These are phyloP conservation scores for Orthosia gothica DNA, from an alignment of 2,888 invertebrate genomes.

Conservation along the genomic window DNA sequence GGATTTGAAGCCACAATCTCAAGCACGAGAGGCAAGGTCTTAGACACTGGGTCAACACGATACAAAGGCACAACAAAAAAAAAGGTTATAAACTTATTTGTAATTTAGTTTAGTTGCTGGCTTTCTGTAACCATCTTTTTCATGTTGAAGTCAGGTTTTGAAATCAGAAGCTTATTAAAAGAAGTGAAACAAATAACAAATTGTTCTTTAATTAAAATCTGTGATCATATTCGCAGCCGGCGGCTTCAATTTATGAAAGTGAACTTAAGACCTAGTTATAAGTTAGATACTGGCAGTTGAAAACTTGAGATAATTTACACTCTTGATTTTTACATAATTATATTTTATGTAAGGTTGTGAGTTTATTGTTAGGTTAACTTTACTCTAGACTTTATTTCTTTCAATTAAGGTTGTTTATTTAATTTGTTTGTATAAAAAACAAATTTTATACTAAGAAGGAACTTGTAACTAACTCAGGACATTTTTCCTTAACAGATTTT, in stretches of 20 bases:
- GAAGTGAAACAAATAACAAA: slow-evolving; percentile 38
- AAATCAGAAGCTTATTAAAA: slow-evolving; percentile 18
- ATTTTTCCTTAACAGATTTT: too few species aligned
- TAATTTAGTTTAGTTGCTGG: too few species aligned
- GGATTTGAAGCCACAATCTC: too few species aligned
- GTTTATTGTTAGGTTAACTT: background rate
- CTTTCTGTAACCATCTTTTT: background rate
- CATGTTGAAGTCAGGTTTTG: background rate
- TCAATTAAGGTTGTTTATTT: background rate
- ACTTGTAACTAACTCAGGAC: too few species aligned
- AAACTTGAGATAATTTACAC: slow-evolving; percentile 17
- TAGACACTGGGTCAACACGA: too few species aligned
- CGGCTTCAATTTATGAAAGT: slow-evolving; percentile 22
- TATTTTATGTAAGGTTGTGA: background rate
- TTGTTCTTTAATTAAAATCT: slow-evolving; percentile 48
- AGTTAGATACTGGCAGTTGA: slow-evolving; percentile 10
- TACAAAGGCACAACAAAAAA: too few species aligned
- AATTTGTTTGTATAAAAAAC: too few species aligned
- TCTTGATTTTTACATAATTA: slow-evolving; percentile 9
- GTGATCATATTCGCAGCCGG: slow-evolving; percentile 34
- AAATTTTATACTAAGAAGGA: too few species aligned
- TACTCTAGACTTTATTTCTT: background rate
- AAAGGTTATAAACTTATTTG: too few species aligned
- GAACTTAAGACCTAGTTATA: slow-evolving; percentile 30
- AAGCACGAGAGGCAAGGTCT: too few species aligned